Base-by-base conservation (phyloP, 2,888 invertebrate species). In the Diarsia mendica region DNA sequence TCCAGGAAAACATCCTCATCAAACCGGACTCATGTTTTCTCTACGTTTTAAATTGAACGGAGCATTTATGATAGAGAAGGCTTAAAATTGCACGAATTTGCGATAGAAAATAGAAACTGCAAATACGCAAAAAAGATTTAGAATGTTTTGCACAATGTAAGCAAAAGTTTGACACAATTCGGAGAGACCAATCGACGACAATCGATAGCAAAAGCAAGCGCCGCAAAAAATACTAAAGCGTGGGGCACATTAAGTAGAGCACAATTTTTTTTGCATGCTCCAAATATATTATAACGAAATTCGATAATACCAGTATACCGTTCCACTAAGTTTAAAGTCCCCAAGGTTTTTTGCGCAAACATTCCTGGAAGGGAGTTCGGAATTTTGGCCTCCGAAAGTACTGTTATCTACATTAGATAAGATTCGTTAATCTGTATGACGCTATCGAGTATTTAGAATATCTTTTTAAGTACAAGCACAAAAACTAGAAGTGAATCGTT, bases 341-440 rank as follows among this genome's bases (percentile, higher is more conserved):
- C 20, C 3, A 2, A 18, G 33, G 23, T 11, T 65, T 80, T 80
- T 75, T 80, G 73, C 55, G 33, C 68, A 63, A 67, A 73, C 70
- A 75, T 85, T 87, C 87, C 79, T 66, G 60, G 81, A 83, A 83
- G 66, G 79, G 77, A 69, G 69, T 51, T 71, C 44, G 15, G 28
- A 55, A 72, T 85, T 85, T 88, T 87, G 80, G 87, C 84, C 87
- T 88, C 87, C 75, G 72, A 86, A 79, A 83, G 80, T 78, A 77
- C 79, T 82, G 89, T 91, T 92, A 94, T 93, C 93, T 88, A 69
- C 67, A 46, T 80, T 82, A 90, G 94, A 95, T 95, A 94, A 94
- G 91, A 90, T 92, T 91, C 84, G 77, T 86, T 92, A 92, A 94
- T 94, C 93, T 90, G 74, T 75, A 87, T 92, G 93, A 92, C 92